Percentiles rank a stretch among this genome's conserved stretches.
These are phyloP conservation scores for Spicauda simplicius DNA, from an alignment of 2,888 invertebrate species.

Conservation along the genomic window DNA sequence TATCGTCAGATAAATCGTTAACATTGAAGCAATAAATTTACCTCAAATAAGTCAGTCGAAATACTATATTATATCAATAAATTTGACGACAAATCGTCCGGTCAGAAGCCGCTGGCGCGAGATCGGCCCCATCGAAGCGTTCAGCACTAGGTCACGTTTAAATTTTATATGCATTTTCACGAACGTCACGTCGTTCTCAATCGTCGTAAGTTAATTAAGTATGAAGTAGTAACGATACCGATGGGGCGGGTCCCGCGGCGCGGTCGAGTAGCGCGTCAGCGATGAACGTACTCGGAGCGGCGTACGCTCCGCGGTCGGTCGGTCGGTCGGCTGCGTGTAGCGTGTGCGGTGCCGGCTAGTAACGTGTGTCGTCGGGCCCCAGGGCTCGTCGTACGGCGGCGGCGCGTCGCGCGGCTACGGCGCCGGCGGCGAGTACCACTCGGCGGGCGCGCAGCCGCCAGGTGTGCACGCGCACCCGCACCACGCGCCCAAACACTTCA, in stretches of 20 bases:
- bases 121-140: conserved; percentile 42
- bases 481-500: conserved; percentile 85
- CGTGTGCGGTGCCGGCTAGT: conserved; percentile 36
- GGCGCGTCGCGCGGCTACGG: conserved; percentile 74
- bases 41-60: conserved; percentile 11
- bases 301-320: conserved; percentile 30
- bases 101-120: conserved; percentile 46
- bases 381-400: conserved; percentile 83
- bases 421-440: conserved; percentile 76
- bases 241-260: conserved; percentile 33
- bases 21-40: conserved; percentile 15
- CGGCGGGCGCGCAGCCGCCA: conserved; percentile 74
- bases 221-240: neutral
- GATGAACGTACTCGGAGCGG: conserved; percentile 1
- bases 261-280: conserved; percentile 22
- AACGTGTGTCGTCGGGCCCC: conserved; percentile 46
- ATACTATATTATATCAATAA: conserved; percentile 22
- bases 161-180: conserved; percentile 9
- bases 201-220: neutral
- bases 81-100: conserved; percentile 45
- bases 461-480: conserved; percentile 82
- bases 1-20: conserved; percentile 41
- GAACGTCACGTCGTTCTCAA: conserved; percentile 2
- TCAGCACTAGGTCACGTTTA: conserved; percentile 10
- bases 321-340: conserved; percentile 27